Evolutionary conservation across 2,113 vertebrate genomes (phyloP).

Genomic region (Tautogolabrus adspersus): DNA sequence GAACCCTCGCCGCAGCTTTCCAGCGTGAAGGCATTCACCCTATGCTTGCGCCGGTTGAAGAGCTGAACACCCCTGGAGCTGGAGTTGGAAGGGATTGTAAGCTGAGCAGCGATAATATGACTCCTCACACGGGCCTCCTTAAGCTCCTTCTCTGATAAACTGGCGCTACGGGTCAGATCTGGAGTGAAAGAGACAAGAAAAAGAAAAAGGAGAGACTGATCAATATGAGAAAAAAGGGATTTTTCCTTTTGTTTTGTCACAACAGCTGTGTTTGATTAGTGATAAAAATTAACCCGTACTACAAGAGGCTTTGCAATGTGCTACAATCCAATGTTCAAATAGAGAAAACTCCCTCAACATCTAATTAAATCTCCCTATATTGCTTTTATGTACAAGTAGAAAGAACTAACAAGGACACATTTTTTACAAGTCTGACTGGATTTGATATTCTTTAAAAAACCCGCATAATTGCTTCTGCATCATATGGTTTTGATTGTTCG

Average conservation of each 20-base stretch:
- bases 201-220: conserved; percentile 26
- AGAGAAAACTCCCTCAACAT: conserved; percentile 50
- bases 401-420: conserved; percentile 40
- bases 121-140: conserved; percentile 91
- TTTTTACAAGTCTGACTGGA: conserved; percentile 69
- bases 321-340: conserved; percentile 24
- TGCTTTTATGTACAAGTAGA: conserved; percentile 57
- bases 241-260: neutral
- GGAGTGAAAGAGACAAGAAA: conserved; percentile 29
- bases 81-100: conserved; percentile 89
- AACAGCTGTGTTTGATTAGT: conserved; percentile 12
- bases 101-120: conserved; percentile 92
- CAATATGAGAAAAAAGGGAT: conserved; percentile 4
- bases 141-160: conserved; percentile 92
- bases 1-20: conserved; percentile 78
- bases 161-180: conserved; percentile 90
- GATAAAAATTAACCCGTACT: neutral
- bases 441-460: conserved; percentile 73
- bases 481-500: conserved; percentile 70
- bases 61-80: conserved; percentile 94
- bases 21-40: conserved; percentile 89
- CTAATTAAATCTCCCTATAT: conserved; percentile 53
- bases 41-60: conserved; percentile 92
- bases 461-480: conserved; percentile 65
- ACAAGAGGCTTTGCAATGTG: conserved; percentile 10